These are phyloP conservation scores for Struthidea cinerea DNA, from an alignment of 2,113 vertebrate species.

Conservation along the genomic window DNA sequence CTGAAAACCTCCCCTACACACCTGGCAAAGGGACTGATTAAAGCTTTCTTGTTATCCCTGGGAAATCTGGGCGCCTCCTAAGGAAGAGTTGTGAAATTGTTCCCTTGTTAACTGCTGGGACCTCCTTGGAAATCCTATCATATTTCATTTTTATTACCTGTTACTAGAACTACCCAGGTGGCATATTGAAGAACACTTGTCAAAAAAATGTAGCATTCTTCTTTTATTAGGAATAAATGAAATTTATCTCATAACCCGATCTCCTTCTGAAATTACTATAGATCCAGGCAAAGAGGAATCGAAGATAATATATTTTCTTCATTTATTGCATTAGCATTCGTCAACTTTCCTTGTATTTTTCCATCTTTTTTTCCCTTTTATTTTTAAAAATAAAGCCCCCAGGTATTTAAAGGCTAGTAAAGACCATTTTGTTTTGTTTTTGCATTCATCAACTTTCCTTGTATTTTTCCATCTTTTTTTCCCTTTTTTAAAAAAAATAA, in stretches of 20 bases:
- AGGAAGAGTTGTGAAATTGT: not conserved
- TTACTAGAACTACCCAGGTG: constrained; percentile 45
- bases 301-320: constrained; percentile 34
- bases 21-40: not conserved
- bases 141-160: constrained; percentile 64
- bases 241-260: constrained; percentile 49
- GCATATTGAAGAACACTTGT: constrained; percentile 52
- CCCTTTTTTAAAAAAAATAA: not conserved
- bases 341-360: not conserved
- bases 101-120: not conserved
- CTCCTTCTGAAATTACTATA: constrained; percentile 52
- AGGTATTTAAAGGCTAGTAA: constrained; percentile 19
- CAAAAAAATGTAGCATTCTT: constrained; percentile 52
- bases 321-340: constrained; percentile 37
- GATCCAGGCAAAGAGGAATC: constrained; percentile 36
- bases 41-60: not conserved
- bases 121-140: constrained; percentile 9
- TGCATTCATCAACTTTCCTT: constrained; percentile 9
- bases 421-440: not conserved
- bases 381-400: not conserved
- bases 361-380: not conserved
- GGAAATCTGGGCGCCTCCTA: not conserved
- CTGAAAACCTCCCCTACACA: not conserved
- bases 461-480: not conserved
- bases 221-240: constrained; percentile 61